These are phyloP conservation scores for Paratilapia polleni DNA, from an alignment of 2,113 vertebrate species.

Conservation along the genomic window DNA sequence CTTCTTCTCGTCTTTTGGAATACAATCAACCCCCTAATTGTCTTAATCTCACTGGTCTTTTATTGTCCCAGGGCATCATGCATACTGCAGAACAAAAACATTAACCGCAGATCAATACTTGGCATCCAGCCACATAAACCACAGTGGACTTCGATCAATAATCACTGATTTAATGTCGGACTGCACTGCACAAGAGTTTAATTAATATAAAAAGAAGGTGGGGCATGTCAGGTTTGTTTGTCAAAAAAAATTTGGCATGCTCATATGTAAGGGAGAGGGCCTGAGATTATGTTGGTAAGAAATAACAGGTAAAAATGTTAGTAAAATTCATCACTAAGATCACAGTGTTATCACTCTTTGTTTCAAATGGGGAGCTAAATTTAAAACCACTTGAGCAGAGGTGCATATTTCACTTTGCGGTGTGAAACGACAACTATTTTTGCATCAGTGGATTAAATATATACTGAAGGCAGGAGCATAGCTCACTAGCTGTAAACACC, in stretches of 20 bases:
- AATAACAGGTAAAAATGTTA: background rate
- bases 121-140: conserved; percentile 42
- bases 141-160: conserved; percentile 23
- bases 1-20: conserved; percentile 69
- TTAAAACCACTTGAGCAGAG: background rate
- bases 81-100: conserved; percentile 57
- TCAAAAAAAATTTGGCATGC: background rate
- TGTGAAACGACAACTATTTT: background rate
- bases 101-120: conserved; percentile 59
- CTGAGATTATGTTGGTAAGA: background rate
- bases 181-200: background rate
- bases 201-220: conserved; percentile 21
- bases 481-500: background rate
- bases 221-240: background rate
- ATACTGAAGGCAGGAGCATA: background rate
- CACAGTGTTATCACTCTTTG: background rate
- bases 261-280: background rate
- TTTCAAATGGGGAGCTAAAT: background rate
- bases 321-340: background rate
- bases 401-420: background rate
- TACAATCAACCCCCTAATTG: conserved; percentile 81
- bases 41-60: conserved; percentile 78
- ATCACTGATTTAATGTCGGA: conserved; percentile 12
- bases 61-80: conserved; percentile 55
- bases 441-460: background rate